These are phyloP conservation scores for Aporophyla nigra DNA, from an alignment of 2,888 invertebrate species.

Conservation along the genomic window DNA sequence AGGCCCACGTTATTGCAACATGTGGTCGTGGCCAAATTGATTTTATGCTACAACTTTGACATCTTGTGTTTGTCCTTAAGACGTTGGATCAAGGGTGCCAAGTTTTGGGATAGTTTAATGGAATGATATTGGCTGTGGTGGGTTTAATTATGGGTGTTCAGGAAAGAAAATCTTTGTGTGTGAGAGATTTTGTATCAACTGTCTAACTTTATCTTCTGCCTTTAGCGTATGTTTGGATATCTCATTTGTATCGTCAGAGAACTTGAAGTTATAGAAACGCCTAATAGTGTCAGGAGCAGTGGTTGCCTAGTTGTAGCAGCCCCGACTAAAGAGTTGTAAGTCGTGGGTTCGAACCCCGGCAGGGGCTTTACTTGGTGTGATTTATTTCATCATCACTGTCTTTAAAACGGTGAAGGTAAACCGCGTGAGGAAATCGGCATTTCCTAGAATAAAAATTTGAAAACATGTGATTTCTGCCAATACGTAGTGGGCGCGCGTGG, in stretches of 20 bases:
- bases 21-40: conserved; percentile 65
- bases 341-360: no score
- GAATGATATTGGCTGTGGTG: conserved; percentile 4
- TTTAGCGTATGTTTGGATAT: neutral
- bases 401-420: no score
- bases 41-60: conserved; percentile 62
- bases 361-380: no score
- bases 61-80: conserved; percentile 46
- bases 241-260: neutral
- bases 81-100: conserved; percentile 28
- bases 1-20: conserved; percentile 53
- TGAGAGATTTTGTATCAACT: neutral
- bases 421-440: no score
- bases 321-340: no score
- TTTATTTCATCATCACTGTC: no score
- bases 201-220: neutral
- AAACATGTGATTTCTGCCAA: no score
- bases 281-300: no score
- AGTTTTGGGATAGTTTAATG: conserved; percentile 43
- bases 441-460: no score
- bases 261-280: no score
- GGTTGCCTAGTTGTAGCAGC: no score
- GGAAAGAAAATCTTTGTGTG: neutral
- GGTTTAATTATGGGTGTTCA: conserved; percentile 2
- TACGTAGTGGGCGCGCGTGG: no score